These are phyloP conservation scores for Oryctes rhinoceros DNA, from an alignment of 1,140 invertebrate genomes.

Conservation along the genomic window DNA sequence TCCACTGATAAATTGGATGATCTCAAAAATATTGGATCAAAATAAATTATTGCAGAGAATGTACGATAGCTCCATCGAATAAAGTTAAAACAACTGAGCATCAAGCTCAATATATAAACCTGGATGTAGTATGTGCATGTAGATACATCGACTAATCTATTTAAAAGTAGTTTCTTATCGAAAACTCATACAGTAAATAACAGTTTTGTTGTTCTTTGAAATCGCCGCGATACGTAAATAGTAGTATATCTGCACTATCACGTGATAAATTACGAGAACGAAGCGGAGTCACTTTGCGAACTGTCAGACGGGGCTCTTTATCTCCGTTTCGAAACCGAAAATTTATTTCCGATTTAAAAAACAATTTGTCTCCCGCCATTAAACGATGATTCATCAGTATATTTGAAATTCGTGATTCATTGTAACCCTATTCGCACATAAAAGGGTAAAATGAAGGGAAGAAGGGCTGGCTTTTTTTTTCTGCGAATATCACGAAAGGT, in stretches of 20 bases:
- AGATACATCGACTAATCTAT: neutral
- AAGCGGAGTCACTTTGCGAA: slow-evolving; percentile 13
- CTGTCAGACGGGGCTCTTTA: slow-evolving; percentile 1
- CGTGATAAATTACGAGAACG: slow-evolving; percentile 11
- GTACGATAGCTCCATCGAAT: too few species aligned
- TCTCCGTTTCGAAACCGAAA: slow-evolving; percentile 17
- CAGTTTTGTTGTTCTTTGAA: neutral
- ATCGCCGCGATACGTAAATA: neutral
- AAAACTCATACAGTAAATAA: neutral
- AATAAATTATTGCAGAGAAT: too few species aligned
- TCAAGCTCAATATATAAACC: too few species aligned
- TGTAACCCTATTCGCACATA: slow-evolving; percentile 20
- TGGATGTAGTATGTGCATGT: too few species aligned
- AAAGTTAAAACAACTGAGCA: too few species aligned
- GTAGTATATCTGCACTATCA: neutral
- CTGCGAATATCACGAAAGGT: neutral
- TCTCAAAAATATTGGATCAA: too few species aligned
- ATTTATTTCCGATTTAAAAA: slow-evolving; percentile 37
- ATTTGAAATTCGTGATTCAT: slow-evolving; percentile 33
- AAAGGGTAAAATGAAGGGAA: slow-evolving; percentile 11
- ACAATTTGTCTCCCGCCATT: slow-evolving; percentile 25
- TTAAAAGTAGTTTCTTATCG: neutral
- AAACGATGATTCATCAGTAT: slow-evolving; percentile 32
- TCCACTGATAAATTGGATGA: too few species aligned
- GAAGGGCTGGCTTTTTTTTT: neutral